Evolutionary conservation across 1,140 invertebrate genomes (phyloP).

Genomic region (Temnothorax curvispinosus): DNA sequence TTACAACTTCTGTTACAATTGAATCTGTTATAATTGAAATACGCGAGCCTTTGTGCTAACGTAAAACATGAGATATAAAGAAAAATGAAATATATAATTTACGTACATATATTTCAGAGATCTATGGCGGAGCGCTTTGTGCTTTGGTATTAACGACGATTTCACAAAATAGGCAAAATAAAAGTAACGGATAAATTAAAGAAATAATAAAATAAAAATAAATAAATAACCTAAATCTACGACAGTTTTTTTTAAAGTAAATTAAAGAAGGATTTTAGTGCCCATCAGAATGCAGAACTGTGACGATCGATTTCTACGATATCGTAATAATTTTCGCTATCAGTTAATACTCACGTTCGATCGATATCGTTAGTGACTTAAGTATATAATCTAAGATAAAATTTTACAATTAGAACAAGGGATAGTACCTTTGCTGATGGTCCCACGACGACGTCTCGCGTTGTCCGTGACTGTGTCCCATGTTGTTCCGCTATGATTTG

Average conservation of each 20-base stretch:
- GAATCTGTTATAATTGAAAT: neutral
- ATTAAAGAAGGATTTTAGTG: neutral
- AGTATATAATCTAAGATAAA: slow-evolving; percentile 10
- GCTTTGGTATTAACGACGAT: slow-evolving; percentile 2
- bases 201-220: slow-evolving; percentile 5
- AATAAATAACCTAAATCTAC: slow-evolving; percentile 27
- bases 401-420: slow-evolving; percentile 35
- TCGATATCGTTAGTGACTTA: slow-evolving; percentile 6
- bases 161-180: slow-evolving; percentile 32
- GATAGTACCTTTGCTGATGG: slow-evolving; percentile 44
- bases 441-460: slow-evolving; percentile 47
- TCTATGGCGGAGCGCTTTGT: neutral
- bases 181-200: slow-evolving; percentile 38
- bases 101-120: neutral
- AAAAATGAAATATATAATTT: neutral
- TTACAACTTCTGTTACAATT: neutral
- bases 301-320: neutral
- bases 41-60: neutral
- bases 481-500: slow-evolving; percentile 35
- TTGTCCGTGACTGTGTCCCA: slow-evolving; percentile 12
- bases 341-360: neutral
- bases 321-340: neutral
- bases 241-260: neutral
- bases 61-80: neutral
- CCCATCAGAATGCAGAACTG: neutral